Evolutionary conservation across 2,113 vertebrate genomes (phyloP).

Genomic region (Hassar affinis): DNA sequence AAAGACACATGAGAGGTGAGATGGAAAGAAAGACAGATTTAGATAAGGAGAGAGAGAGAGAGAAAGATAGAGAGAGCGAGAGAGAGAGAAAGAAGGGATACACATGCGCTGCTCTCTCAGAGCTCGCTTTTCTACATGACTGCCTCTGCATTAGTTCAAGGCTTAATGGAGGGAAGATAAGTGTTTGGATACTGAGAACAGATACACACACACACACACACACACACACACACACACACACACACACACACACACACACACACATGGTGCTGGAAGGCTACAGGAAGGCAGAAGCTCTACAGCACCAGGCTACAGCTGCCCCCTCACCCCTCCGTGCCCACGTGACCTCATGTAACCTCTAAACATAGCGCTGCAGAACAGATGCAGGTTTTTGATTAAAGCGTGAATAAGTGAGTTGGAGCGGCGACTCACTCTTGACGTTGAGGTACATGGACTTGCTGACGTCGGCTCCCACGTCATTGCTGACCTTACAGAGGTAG

Average conservation of each 20-base stretch:
- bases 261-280: constrained; percentile 46
- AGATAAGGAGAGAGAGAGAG: not conserved
- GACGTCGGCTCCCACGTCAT: constrained; percentile 98
- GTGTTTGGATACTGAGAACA: constrained; percentile 61
- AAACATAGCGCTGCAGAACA: not conserved
- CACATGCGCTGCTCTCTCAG: constrained; percentile 35
- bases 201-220: too few species aligned
- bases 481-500: constrained; percentile 99
- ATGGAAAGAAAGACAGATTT: not conserved
- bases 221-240: constrained; percentile 8
- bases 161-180: constrained; percentile 71
- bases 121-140: constrained; percentile 66
- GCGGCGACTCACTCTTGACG: constrained; percentile 99
- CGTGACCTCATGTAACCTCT: constrained; percentile 15
- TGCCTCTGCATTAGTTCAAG: constrained; percentile 61
- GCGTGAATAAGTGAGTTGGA: too few species aligned
- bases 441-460: constrained; percentile 99
- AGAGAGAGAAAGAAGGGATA: not conserved
- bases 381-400: too few species aligned
- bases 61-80: not conserved
- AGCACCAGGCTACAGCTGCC: constrained; percentile 4
- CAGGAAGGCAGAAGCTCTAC: constrained; percentile 54
- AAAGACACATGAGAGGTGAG: not conserved
- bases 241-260: constrained; percentile 4
- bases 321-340: not conserved